These are phyloP conservation scores for Naso thynnoides DNA, from an alignment of 2,797 vertebrate species.

Conservation along the genomic window DNA sequence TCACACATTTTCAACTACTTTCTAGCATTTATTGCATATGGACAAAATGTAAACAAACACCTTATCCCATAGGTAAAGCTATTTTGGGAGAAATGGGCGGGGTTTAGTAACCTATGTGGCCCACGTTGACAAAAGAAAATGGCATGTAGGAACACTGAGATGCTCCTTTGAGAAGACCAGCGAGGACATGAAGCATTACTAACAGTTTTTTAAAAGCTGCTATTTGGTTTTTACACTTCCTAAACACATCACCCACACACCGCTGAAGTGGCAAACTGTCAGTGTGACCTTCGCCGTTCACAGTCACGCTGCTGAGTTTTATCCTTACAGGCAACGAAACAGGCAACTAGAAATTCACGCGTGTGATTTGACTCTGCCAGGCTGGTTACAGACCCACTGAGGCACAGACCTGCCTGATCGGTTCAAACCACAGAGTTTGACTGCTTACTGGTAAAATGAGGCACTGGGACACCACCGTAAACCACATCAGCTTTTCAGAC, in stretches of 20 bases:
- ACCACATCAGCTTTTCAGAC: slow-evolving; percentile 27
- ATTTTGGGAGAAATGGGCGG: too few species aligned
- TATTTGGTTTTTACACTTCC: neutral
- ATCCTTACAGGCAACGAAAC: neutral
- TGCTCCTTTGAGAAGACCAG: too few species aligned
- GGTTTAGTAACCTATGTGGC: too few species aligned
- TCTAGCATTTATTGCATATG: too few species aligned
- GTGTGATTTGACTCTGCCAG: neutral
- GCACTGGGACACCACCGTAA: slow-evolving; percentile 32
- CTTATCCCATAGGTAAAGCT: too few species aligned
- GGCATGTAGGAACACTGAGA: too few species aligned
- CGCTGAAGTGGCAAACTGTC: neutral
- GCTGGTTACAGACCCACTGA: neutral
- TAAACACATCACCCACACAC: neutral
- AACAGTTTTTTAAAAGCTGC: too few species aligned
- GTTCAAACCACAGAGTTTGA: neutral
- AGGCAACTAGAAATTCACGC: neutral
- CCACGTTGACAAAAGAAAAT: too few species aligned
- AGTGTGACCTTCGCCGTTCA: neutral
- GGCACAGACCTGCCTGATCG: neutral
- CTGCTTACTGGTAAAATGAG: neutral
- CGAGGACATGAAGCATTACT: too few species aligned
- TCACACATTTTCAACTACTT: too few species aligned
- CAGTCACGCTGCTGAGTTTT: neutral
- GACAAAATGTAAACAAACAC: too few species aligned